phyloP scores from a whole-genome alignment of 2,888 invertebrate species.

The Pantelozetes paolii region DNA sequence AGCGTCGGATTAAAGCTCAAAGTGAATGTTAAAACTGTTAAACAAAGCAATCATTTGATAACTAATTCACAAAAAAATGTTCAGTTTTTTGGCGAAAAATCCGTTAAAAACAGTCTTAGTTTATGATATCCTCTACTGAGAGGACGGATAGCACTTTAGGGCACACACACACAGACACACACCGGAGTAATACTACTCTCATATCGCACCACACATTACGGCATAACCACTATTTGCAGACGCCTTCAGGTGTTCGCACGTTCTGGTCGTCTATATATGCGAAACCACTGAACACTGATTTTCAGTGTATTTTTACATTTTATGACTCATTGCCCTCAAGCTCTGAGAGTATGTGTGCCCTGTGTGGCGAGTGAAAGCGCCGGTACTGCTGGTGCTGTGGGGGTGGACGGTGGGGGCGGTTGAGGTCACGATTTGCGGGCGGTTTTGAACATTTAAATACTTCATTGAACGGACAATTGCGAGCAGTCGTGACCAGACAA shows the following conservation, averaged over 20 bases:
- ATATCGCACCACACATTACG: too few relatives aligned
- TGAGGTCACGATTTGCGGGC: constrained; percentile 25
- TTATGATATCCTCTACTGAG: too few relatives aligned
- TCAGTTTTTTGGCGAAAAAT: too few relatives aligned
- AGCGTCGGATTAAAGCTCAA: not conserved
- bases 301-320: too few relatives aligned
- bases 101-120: too few relatives aligned
- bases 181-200: not conserved
- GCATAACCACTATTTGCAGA: not conserved
- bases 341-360: not conserved
- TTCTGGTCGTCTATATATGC: too few relatives aligned
- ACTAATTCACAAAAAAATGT: too few relatives aligned
- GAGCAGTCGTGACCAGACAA: constrained; percentile 29
- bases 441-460: not conserved
- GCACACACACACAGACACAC: not conserved
- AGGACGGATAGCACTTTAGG: not conserved
- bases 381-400: not conserved
- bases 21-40: not conserved
- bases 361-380: not conserved
- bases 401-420: not conserved
- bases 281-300: too few relatives aligned
- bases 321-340: too few relatives aligned
- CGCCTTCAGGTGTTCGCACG: constrained; percentile 6
- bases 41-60: constrained; percentile 16
- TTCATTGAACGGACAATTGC: constrained; percentile 18